Conservation (phyloP, 2,113 vertebrate genomes). For the Motacilla tschutschensis region DNA sequence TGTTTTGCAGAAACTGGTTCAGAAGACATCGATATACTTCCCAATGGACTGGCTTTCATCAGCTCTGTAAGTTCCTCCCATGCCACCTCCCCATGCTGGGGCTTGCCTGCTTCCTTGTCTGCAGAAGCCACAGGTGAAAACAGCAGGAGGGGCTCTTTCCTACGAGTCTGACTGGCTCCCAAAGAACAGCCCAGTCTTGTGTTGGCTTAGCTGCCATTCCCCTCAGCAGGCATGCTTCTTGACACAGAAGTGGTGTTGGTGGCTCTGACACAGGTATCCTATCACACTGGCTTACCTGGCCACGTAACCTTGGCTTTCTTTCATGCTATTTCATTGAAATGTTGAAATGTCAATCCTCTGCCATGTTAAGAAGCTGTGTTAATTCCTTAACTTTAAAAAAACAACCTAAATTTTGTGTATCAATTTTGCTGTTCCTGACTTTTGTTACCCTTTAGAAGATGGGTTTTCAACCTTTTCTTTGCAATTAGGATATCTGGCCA, state of each 20-base stretch:
- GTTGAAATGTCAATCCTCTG: not conserved
- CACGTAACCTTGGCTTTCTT: not conserved
- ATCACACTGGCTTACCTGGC: not conserved
- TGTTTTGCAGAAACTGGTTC: slow-evolving; percentile 73
- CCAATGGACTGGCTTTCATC: slow-evolving; percentile 79
- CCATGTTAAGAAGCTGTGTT: not conserved
- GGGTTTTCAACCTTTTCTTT: not conserved
- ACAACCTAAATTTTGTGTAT: not conserved
- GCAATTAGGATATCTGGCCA: accelerated
- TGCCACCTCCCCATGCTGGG: accelerated
- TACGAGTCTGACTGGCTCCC: not conserved
- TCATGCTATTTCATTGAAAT: not conserved
- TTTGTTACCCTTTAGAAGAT: not conserved
- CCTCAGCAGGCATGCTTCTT: not conserved
- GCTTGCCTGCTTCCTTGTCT: not conserved
- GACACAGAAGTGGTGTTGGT: not conserved
- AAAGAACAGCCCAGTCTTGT: not conserved
- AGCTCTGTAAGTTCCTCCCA: slow-evolving; percentile 72
- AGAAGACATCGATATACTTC: slow-evolving; percentile 80
- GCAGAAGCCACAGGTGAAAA: not conserved
- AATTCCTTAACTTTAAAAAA: not conserved
- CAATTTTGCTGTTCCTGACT: not conserved
- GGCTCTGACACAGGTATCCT: not conserved
- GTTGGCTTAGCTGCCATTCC: not conserved
- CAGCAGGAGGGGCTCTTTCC: not conserved